Conservation (phyloP, 2,113 vertebrate genomes). For the Noturus placidus region DNA sequence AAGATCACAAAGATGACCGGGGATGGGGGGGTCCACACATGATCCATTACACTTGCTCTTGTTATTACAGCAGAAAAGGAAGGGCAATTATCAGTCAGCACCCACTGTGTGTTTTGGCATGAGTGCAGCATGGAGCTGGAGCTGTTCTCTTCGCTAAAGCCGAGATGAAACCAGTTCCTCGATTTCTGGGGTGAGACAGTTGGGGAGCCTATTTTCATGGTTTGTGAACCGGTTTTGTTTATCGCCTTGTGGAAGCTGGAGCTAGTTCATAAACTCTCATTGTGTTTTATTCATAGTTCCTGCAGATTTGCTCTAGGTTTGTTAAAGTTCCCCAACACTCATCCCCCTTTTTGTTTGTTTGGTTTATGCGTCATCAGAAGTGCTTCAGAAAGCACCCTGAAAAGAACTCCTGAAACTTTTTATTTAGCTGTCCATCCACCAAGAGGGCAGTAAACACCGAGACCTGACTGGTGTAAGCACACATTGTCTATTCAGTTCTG, state of each 20-base stretch:
- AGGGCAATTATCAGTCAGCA: background rate
- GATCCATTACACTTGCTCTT: background rate
- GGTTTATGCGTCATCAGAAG: background rate
- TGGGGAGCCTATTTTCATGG: background rate
- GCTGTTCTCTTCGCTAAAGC: background rate
- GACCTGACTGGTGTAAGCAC: background rate
- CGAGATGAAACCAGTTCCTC: background rate
- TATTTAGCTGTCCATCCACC: background rate
- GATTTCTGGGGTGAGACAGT: background rate
- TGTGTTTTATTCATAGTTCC: background rate
- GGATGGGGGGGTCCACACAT: background rate
- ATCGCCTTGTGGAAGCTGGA: background rate
- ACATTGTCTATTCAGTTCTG: background rate
- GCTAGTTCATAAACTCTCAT: background rate
- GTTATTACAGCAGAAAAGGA: background rate
- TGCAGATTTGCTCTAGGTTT: background rate
- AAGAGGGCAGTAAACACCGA: background rate
- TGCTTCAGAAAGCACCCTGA: background rate
- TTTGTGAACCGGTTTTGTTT: background rate
- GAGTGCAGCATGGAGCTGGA: constrained; percentile 7
- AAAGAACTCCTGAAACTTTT: background rate
- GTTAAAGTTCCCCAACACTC: background rate
- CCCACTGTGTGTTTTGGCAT: constrained; percentile 18
- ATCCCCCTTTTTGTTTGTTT: background rate
- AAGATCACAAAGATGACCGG: background rate